A percentile compares a stretch with the other conserved stretches of the same genome.
phyloP scores from a whole-genome alignment of 35 echinoderm and acorn worm species.

The Apostichopus californicus region DNA sequence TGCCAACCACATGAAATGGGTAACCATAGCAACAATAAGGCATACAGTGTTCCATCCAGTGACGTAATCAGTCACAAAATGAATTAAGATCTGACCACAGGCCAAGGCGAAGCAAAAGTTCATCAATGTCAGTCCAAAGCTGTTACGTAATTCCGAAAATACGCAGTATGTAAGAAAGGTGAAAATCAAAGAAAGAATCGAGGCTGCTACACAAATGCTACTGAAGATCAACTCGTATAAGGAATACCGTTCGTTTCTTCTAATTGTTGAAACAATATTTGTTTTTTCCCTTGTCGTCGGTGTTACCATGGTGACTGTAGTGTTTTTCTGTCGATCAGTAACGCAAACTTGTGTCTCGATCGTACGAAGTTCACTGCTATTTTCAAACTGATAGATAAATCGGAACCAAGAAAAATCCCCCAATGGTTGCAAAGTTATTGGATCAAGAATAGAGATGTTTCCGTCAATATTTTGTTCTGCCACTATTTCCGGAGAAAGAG shows the following conservation, averaged over 20 bases:
- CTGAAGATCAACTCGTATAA: not conserved
- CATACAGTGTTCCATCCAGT: not conserved
- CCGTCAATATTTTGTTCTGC: not conserved
- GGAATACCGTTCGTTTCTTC: too few species aligned
- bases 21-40: not conserved
- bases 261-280: not conserved
- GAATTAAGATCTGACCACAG: not conserved
- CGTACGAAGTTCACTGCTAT: not conserved
- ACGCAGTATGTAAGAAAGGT: conserved; percentile 26
- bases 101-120: conserved; percentile 9
- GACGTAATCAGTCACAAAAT: conserved; percentile 42
- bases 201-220: conserved; percentile 17
- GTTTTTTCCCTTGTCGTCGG: not conserved
- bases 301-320: not conserved
- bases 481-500: not conserved
- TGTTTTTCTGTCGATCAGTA: not conserved
- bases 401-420: not conserved
- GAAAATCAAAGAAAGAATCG: not conserved
- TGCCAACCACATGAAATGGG: conserved; percentile 38
- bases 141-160: not conserved
- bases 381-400: not conserved
- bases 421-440: not conserved
- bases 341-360: not conserved
- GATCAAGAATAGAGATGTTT: not conserved
- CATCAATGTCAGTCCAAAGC: conserved; percentile 30